Percentiles rank a stretch among this genome's conserved stretches.
Evolutionary conservation across 2,888 invertebrate species (phyloP).

Genomic region (Dynastes hyllus): DNA sequence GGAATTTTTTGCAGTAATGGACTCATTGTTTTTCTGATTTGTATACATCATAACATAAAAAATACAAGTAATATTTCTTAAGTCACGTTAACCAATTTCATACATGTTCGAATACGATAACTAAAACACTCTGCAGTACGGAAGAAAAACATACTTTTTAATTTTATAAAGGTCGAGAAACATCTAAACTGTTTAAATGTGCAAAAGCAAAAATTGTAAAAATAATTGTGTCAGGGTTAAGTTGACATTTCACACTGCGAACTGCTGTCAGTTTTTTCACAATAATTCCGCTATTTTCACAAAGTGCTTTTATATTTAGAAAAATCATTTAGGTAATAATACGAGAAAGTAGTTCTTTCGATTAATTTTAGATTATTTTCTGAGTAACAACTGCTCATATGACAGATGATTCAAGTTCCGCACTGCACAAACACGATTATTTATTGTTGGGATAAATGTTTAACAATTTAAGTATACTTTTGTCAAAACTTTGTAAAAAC

Average conservation of each 20-base stretch:
- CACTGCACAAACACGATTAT: constrained; percentile 46
- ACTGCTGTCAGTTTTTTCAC: constrained; percentile 35
- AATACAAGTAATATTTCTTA: constrained; percentile 39
- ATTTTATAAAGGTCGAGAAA: constrained; percentile 55
- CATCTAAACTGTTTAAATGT: constrained; percentile 44
- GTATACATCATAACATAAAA: constrained; percentile 58
- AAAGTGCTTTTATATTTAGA: constrained; percentile 27
- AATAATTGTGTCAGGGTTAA: constrained; percentile 58
- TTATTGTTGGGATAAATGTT: neutral
- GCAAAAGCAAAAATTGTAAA: constrained; percentile 37
- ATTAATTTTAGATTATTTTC: constrained; percentile 47
- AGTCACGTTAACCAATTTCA: constrained; percentile 70
- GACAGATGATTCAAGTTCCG: constrained; percentile 41
- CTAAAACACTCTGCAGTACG: constrained; percentile 29
- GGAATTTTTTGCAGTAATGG: constrained; percentile 63
- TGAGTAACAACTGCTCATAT: constrained; percentile 40
- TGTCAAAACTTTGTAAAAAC: constrained; percentile 3
- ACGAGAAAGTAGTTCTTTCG: constrained; percentile 34
- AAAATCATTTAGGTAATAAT: constrained; percentile 46
- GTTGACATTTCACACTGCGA: constrained; percentile 57
- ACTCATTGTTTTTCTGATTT: constrained; percentile 58
- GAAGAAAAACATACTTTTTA: constrained; percentile 51
- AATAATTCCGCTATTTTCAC: constrained; percentile 41
- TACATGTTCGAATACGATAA: constrained; percentile 68
- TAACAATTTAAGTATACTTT: constrained; percentile 11